Base-by-base conservation (phyloP, 2,888 invertebrate species). In the Sphaeridia pumilis region DNA sequence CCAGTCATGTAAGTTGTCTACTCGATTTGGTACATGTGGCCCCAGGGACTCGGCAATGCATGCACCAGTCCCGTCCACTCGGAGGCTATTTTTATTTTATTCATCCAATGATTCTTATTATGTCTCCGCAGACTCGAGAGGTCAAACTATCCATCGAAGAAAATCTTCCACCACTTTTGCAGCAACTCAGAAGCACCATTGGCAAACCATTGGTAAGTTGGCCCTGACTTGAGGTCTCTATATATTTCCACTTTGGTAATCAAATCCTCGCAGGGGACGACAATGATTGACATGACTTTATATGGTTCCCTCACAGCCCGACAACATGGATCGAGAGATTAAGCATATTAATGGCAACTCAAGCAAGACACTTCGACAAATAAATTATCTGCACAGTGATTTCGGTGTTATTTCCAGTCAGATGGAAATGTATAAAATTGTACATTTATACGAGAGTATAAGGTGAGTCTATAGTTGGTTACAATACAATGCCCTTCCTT, bases 1-100 rank as follows among this genome's bases (percentile, higher is more conserved):
- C 84, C 66, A 86, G 86, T 70, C 86, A 88, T 76, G 86, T 86
- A 70, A 68, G 24, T 31, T 31, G 14, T 14, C 31, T 31, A 31
- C 14, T 31, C n/a, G n/a, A n/a, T n/a, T n/a, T n/a, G n/a, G n/a
- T n/a, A n/a, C n/a, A n/a, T n/a, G n/a, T n/a, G n/a, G n/a, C n/a
- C n/a, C n/a, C n/a, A n/a, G n/a, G n/a, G n/a, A n/a, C n/a, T n/a
- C n/a, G n/a, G n/a, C n/a, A n/a, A n/a, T n/a, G n/a, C n/a, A n/a
- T n/a, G n/a, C n/a, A n/a, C n/a, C n/a, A n/a, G n/a, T n/a, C n/a
- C n/a, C n/a, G n/a, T n/a, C n/a, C n/a, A n/a, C n/a, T n/a, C n/a
- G n/a, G n/a, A n/a, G n/a, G n/a, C n/a, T n/a, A n/a, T n/a, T n/a
- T n/a, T n/a, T n/a, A n/a, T n/a, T n/a, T n/a, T n/a, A n/a, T n/a